Base-by-base conservation (phyloP, 2,888 invertebrate genomes). In the Mechanitis mazaeus region DNA sequence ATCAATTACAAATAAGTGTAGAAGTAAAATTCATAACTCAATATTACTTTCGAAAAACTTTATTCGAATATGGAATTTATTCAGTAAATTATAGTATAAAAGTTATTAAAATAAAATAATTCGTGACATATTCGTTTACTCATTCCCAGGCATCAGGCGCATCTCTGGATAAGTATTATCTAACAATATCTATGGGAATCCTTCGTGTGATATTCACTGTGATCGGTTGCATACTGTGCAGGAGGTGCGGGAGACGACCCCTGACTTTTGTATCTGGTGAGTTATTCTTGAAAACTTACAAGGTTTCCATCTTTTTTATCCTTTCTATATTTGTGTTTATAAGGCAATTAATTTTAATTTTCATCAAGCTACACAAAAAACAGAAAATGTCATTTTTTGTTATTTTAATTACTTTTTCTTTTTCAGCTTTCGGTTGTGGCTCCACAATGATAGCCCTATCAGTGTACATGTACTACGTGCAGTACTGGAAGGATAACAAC, bases 201-300 rank as follows among this genome's bases (percentile, higher is more conserved):
- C 85, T 93, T 1, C 84, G 94, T 12, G 75, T 94, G 0, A 72
- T 88, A n/a, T 93, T 93, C 69, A 94, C 94, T 0, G 90, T 94
- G 3, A 79, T 89, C 0, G 93, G 93, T 0, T 93, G 93, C 68
- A 83, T 93, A 2, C 77, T 93, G 33, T 92, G 93, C 72, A 82
- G 93, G 56, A 85, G 79, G 58, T 92, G 91, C 65, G 94, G 94
- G 0, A 80, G 94, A 64, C 79, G 94, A 68, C 91, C 92, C 0
- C 84, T 94, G 7, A 94, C 94, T 0, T 92, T 94, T 75, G 81
- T 94, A 7, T 94, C 94, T 38, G 90, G 92, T 92, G 73, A 82
- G 81, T 73, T n/a, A 46, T 11, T 46, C n/a, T 45, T 11, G 42
- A 9, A 9, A 5, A 9, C 9, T 9, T 9, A 9, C 1, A 42